Base-by-base conservation (phyloP, 2,888 invertebrate genomes). In the Meteorus cinctellus region DNA sequence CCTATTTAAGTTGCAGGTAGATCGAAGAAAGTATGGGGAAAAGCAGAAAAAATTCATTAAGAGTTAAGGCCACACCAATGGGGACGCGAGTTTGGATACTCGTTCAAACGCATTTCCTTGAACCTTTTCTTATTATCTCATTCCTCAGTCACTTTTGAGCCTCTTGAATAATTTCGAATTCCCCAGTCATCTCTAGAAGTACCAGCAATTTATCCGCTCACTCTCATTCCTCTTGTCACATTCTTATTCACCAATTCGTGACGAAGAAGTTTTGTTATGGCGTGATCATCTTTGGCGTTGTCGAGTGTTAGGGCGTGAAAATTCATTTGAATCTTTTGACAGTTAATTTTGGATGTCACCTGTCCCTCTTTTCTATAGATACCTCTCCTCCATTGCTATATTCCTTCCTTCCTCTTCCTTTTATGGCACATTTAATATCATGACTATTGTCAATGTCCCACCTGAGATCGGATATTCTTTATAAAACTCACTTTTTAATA, bases 301-400 rank as follows among this genome's bases (percentile, higher is more conserved):
- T 68, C 29, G 29, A 29, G 45, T 51, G 24, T 31, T n/a, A 5
- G 27, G n/a, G 16, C 48, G 36, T 34, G 66, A 51, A 27, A 68
- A 68, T 68, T 68, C 68, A 68, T 68, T 68, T 55, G 68, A 68
- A 68, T 48, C 68, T 51, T 68, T 68, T 51, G 29, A 68, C 68
- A 51, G 68, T 68, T 68, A 51, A 68, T 48, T 68, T 19, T n/a
- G 29, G 68, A 5, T 68, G 68, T 68, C 68, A 31, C 19, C 55
- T 51, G 45, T 68, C 68, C 14, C 45, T 48, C 27, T 29, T 51
- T 68, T 48, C 48, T 4, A n/a, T 48, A 16, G 6, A n/a, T 55
- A 2, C 6, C 55, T 55, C 45, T 67, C 6, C 24, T 24, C 45
- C 27, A 67, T 8, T 27, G 27, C 45, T 41, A 27, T 41, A 27